phyloP scores from a whole-genome alignment of 2,797 vertebrate species.

The Podarcis siculus region DNA sequence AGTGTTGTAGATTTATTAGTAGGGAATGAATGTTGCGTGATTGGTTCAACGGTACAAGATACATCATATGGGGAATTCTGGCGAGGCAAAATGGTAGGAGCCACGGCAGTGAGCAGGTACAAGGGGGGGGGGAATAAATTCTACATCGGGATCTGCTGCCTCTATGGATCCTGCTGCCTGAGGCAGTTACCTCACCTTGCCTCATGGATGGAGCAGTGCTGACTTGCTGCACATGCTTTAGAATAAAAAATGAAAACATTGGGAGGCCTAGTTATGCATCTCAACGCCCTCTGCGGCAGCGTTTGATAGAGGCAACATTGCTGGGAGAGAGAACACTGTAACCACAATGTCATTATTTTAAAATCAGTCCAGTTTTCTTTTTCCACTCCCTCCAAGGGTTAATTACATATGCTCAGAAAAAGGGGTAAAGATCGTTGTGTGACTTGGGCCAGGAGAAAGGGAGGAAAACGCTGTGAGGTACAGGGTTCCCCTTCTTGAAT shows the following conservation, averaged over 20 bases:
- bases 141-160: too few species aligned
- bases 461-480: not conserved
- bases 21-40: too few species aligned
- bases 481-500: too few species aligned
- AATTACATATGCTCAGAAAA: slow-evolving; percentile 49
- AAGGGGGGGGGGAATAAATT: too few species aligned
- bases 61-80: too few species aligned
- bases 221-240: not conserved
- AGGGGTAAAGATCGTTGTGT: slow-evolving; percentile 35
- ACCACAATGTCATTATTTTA: slow-evolving; percentile 38
- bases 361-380: slow-evolving; percentile 7
- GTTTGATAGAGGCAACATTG: not conserved
- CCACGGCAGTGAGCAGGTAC: too few species aligned
- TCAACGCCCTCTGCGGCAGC: not conserved
- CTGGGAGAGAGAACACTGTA: not conserved
- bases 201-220: too few species aligned
- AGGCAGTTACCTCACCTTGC: too few species aligned
- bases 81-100: too few species aligned
- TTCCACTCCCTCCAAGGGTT: slow-evolving; percentile 8
- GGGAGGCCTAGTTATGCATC: not conserved
- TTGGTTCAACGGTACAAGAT: too few species aligned
- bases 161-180: too few species aligned
- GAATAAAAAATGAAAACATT: not conserved
- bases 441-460: slow-evolving; percentile 6
- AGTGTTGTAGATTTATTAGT: too few species aligned